Percentiles rank a stretch among this genome's conserved stretches.
phyloP scores from a whole-genome alignment of 2,113 vertebrate species.

The Lagenorhynchus albirostris region DNA sequence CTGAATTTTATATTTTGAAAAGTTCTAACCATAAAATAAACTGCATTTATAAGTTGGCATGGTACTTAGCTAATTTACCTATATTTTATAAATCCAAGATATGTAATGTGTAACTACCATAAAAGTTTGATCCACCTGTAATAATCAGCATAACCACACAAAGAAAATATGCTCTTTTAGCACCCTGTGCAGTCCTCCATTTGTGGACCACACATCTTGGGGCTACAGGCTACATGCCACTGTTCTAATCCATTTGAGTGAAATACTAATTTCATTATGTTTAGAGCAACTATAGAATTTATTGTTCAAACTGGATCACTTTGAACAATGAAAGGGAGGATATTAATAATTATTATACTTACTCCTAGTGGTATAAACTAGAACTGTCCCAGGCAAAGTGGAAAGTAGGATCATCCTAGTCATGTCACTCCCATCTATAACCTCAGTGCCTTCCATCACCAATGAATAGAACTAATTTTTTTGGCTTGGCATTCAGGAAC shows the following conservation, averaged over 20 bases:
- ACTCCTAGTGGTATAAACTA: background rate
- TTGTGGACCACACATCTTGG: background rate
- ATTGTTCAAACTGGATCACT: background rate
- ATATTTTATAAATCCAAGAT: background rate
- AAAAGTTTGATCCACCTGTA: background rate
- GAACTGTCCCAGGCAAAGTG: background rate
- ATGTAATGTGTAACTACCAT: background rate
- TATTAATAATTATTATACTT: background rate
- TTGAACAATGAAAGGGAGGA: background rate
- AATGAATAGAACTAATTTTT: background rate
- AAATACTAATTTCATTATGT: background rate
- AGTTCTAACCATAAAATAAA: background rate
- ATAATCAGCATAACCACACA: background rate
- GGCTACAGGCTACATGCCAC: background rate
- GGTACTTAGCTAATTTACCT: background rate
- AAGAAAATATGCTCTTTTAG: background rate
- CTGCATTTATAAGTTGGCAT: background rate
- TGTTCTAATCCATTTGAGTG: background rate
- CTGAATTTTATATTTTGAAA: conserved; percentile 23
- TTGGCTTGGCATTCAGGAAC: background rate
- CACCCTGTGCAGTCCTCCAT: too few relatives aligned
- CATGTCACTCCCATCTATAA: background rate
- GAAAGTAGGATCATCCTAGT: background rate
- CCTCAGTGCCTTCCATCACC: background rate
- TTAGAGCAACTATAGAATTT: background rate